Base-by-base conservation (phyloP, 2,113 vertebrate species). In the Dissostichus mawsoni region DNA sequence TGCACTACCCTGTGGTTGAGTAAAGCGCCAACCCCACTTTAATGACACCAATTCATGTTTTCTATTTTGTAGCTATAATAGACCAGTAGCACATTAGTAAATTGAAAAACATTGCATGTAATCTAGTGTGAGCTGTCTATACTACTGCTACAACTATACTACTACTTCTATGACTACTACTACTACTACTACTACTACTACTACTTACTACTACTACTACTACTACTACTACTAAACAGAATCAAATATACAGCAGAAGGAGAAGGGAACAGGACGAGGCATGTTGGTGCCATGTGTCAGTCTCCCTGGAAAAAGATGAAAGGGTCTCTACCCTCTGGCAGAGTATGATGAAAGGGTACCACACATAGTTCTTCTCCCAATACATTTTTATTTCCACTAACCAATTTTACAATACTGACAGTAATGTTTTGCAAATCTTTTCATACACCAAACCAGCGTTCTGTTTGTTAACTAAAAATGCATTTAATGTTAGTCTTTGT, bases 321-420 rank as follows among this genome's bases (percentile, higher is more conserved):
- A 92, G 86, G n/a, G 36, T 75, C 44, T 59, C 52, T 44, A 52
- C 61, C 80, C 73, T 84, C 51, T 25, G 83, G 71, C 59, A 84
- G n/a, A 80, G 56, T 57, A 23, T 64, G 36, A 84, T 85, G 76
- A 89, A 63, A 84, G 66, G 59, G 57, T 50, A n/a, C 16, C 69
- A 63, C 63, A 84, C 51, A 58, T 50, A 47, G 8, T 2, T 11
- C 16, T 44, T 48, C 7, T 33, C 72, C 48, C 3, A 0, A 5
- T 44, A 58, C 16, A 51, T 20, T 52, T 70, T 3, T 14, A 62
- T 76, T 83, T 83, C 20, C 65, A 69, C 61, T 11, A 18, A 13
- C 50, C 33, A 0, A 61, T 56, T 66, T 78, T 14, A 69, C 74
- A 76, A 58, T 25, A 12, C 12, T 29, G 36, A 52, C 18, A 25